Evolutionary conservation across 2,113 vertebrate genomes (phyloP).

Genomic region (Oreamnos americanus): DNA sequence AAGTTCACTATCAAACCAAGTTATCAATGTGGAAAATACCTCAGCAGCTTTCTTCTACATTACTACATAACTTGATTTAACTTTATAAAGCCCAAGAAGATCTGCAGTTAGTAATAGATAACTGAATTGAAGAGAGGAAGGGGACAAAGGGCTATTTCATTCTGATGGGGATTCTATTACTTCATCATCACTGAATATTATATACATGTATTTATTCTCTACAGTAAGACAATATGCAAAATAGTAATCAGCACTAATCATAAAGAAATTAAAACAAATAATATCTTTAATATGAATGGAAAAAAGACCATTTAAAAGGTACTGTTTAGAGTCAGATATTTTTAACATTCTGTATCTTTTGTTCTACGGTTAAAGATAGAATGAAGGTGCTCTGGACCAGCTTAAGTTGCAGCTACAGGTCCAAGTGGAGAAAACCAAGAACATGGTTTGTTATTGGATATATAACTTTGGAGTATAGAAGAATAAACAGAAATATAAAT

Average conservation of each 20-base stretch:
- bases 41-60: background rate
- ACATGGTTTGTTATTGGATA: background rate
- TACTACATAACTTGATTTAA: background rate
- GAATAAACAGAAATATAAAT: background rate
- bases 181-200: background rate
- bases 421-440: background rate
- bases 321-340: background rate
- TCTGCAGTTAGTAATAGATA: background rate
- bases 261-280: background rate
- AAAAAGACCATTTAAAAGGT: background rate
- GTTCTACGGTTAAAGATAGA: background rate
- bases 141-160: background rate
- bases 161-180: background rate
- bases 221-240: background rate
- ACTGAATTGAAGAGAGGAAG: background rate
- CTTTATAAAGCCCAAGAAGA: background rate
- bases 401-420: background rate
- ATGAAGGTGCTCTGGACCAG: background rate
- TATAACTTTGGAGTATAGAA: background rate
- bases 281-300: background rate
- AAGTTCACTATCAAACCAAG: background rate
- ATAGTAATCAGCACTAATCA: background rate
- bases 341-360: background rate
- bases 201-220: background rate
- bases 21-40: background rate